phyloP scores from a whole-genome alignment of 2,113 vertebrate species.

The Malurus melanocephalus region DNA sequence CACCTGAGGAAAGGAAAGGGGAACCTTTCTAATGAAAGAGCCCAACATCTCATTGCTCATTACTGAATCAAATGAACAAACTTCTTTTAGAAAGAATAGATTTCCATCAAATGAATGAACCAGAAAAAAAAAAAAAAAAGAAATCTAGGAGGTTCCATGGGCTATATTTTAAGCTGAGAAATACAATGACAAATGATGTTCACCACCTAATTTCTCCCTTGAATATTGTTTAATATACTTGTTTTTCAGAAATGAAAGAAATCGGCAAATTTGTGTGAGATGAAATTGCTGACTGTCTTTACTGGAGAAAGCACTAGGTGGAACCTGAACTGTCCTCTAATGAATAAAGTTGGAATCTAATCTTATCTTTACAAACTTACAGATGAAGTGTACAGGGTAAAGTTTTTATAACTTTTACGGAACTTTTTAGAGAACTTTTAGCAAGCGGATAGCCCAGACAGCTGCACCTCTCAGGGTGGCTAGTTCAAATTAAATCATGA shows the following conservation, averaged over 20 bases:
- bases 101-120: not conserved
- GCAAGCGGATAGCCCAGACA: conserved; percentile 25
- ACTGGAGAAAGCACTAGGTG: not conserved
- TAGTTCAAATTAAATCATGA: conserved; percentile 73
- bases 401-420: conserved; percentile 38
- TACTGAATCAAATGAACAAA: not conserved
- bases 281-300: conserved; percentile 23
- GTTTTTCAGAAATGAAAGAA: conserved; percentile 21
- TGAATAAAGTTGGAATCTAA: conserved; percentile 47
- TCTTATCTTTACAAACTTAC: conserved; percentile 61
- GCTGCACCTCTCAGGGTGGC: conserved; percentile 53
- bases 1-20: not conserved
- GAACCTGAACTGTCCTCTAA: conserved; percentile 1
- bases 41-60: not conserved
- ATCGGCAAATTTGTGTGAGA: conserved; percentile 3
- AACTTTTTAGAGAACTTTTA: conserved; percentile 25
- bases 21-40: not conserved
- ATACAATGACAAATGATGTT: not conserved
- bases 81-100: not conserved
- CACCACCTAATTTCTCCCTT: not conserved
- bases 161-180: not conserved
- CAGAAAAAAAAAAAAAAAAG: not conserved
- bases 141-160: not conserved
- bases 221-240: not conserved
- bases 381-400: conserved; percentile 60